Percentiles rank a stretch among this genome's conserved stretches.
These are phyloP conservation scores for Thryonomys swinderianus DNA, from an alignment of 2,113 vertebrate species.

Conservation along the genomic window DNA sequence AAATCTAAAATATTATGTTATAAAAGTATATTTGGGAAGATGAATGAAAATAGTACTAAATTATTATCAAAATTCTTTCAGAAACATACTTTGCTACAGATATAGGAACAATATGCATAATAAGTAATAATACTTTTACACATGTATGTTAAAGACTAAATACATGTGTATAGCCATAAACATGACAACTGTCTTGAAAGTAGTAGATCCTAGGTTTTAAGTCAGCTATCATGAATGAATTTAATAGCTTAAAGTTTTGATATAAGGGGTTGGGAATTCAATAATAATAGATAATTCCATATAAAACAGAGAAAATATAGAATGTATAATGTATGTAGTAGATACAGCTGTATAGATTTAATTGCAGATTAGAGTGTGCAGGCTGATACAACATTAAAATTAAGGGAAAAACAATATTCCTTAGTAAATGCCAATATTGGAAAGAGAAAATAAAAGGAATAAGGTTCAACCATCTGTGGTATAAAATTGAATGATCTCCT, in stretches of 20 bases:
- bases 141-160: background rate
- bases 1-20: background rate
- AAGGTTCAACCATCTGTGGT: background rate
- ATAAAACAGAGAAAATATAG: background rate
- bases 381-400: background rate
- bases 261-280: background rate
- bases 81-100: background rate
- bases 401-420: background rate
- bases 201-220: background rate
- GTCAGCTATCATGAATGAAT: too few relatives aligned
- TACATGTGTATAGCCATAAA: background rate
- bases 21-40: background rate
- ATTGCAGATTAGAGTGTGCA: background rate
- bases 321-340: background rate
- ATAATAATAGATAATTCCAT: background rate
- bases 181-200: background rate
- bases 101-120: background rate
- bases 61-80: background rate
- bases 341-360: background rate
- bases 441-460: background rate
- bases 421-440: background rate
- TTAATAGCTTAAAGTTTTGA: background rate
- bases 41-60: background rate
- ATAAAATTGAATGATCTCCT: background rate
- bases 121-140: background rate